Percentiles rank a stretch among this genome's conserved stretches.
These are phyloP conservation scores for Chaetogeoica ovagalla DNA, from an alignment of 2,888 invertebrate species.

Conservation along the genomic window DNA sequence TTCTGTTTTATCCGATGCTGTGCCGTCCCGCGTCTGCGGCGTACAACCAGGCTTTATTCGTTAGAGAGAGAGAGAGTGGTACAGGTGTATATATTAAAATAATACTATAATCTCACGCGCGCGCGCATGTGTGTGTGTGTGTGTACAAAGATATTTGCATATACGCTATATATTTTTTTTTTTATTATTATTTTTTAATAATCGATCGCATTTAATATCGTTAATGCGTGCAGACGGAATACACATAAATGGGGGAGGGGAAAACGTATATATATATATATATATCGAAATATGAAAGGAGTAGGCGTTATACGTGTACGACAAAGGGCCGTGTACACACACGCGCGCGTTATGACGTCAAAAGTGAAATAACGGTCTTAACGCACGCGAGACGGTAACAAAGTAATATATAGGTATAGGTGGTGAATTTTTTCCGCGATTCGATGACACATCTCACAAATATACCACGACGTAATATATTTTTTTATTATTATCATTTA, in stretches of 20 bases:
- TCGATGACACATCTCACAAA: conserved; percentile 26
- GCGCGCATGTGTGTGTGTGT: neutral
- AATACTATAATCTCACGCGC: neutral
- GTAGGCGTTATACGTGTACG: too few species aligned
- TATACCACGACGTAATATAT: neutral
- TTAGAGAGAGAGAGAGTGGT: too few species aligned
- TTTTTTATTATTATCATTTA: too few species aligned
- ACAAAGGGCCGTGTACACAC: neutral
- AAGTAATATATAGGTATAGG: neutral
- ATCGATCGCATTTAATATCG: conserved; percentile 36
- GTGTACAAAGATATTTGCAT: conserved; percentile 9
- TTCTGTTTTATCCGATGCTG: neutral
- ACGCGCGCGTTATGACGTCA: neutral
- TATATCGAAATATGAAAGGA: neutral
- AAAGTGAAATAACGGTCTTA: conserved; percentile 39
- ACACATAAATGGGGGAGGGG: neutral
- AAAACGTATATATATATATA: neutral
- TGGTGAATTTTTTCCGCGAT: conserved; percentile 40
- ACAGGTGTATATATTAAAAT: neutral
- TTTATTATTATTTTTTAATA: neutral
- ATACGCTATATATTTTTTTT: neutral
- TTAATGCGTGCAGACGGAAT: conserved; percentile 27
- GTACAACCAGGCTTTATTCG: too few species aligned
- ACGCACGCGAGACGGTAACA: conserved; percentile 21
- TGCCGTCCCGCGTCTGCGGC: neutral